phyloP scores from a whole-genome alignment of 2,113 vertebrate genomes.

The Leuciscus idus region DNA sequence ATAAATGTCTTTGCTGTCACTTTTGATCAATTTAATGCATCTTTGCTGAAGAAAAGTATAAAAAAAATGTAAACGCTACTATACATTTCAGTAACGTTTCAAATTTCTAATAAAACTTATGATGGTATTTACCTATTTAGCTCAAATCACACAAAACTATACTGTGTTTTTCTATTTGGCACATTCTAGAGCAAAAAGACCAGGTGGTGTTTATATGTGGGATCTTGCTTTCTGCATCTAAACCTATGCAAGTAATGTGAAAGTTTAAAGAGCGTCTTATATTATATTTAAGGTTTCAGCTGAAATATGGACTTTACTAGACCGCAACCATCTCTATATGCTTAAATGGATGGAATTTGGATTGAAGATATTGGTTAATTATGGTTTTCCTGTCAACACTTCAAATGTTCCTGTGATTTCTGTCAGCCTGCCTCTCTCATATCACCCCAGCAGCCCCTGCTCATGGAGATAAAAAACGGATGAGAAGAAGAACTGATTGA shows the following conservation, averaged over 20 bases:
- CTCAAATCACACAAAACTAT: too few species aligned
- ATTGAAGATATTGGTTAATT: conserved; percentile 54
- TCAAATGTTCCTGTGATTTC: conserved; percentile 56
- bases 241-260: background rate
- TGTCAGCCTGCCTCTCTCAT: conserved; percentile 51
- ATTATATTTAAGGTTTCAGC: background rate
- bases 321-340: conserved; percentile 33
- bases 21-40: background rate
- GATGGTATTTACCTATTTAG: too few species aligned
- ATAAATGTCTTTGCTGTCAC: background rate
- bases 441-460: conserved; percentile 51
- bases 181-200: background rate
- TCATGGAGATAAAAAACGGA: conserved; percentile 57
- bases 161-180: background rate
- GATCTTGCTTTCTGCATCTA: background rate
- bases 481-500: conserved; percentile 48
- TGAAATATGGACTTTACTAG: conserved; percentile 34
- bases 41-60: background rate
- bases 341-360: conserved; percentile 24
- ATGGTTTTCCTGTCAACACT: conserved; percentile 71
- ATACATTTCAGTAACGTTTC: background rate
- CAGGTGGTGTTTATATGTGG: background rate
- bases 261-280: background rate
- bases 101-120: too few species aligned
- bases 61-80: background rate